These are phyloP conservation scores for Drosophila nigritarsus DNA, from an alignment of 2,888 invertebrate genomes.

Conservation along the genomic window DNA sequence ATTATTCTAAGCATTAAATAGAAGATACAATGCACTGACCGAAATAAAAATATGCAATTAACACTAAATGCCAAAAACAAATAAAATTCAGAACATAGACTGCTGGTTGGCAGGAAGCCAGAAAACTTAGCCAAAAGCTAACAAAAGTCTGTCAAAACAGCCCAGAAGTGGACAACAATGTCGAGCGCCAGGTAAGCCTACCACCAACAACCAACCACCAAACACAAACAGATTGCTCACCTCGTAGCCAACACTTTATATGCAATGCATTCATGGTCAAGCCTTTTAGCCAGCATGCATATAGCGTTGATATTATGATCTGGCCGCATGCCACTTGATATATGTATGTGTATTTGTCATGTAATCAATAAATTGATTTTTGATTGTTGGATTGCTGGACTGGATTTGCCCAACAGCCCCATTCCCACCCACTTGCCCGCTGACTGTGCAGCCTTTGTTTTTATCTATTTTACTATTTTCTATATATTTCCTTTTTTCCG, in stretches of 20 bases:
- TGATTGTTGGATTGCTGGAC: constrained; percentile 60
- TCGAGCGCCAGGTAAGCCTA: constrained; percentile 75
- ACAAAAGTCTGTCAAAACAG: constrained; percentile 10
- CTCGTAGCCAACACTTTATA: constrained; percentile 5
- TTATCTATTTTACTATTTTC: constrained; percentile 32
- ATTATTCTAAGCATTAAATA: constrained; percentile 7
- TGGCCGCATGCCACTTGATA: constrained; percentile 34
- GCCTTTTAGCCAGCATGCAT: constrained; percentile 30
- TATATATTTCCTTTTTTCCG: constrained; percentile 9
- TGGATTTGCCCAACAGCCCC: constrained; percentile 31
- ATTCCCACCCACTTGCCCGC: not conserved
- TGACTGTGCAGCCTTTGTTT: constrained; percentile 40
- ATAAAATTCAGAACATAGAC: constrained; percentile 28
- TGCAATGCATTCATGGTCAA: constrained; percentile 42
- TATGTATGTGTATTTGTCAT: constrained; percentile 49
- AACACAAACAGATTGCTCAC: constrained; percentile 20
- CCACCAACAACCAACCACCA: not conserved
- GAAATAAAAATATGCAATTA: constrained; percentile 20
- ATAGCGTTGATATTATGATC: constrained; percentile 53
- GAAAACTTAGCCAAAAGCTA: constrained; percentile 46
- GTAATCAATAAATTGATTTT: constrained; percentile 82
- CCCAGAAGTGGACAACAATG: constrained; percentile 41
- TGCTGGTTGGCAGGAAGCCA: constrained; percentile 52
- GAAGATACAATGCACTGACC: constrained; percentile 16
- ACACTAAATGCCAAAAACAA: constrained; percentile 47